A percentile compares a stretch with the other conserved stretches of the same genome.
Evolutionary conservation across 2,797 vertebrate species (phyloP).

Genomic region (Cottoperca gobio): DNA sequence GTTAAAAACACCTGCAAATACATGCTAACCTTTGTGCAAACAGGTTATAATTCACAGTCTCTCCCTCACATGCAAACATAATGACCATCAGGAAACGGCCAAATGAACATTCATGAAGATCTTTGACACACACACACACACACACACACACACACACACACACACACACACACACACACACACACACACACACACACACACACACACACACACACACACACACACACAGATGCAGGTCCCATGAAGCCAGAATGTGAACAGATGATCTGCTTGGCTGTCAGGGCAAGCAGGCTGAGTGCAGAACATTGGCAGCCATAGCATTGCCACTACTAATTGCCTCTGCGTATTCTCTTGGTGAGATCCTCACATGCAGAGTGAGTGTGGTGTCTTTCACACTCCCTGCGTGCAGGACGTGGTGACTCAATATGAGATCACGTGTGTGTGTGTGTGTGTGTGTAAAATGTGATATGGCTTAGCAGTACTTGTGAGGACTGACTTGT

Average conservation of each 20-base stretch:
- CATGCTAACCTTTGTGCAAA: too few species aligned
- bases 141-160: too few species aligned
- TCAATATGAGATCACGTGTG: constrained; percentile 48
- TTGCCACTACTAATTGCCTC: constrained; percentile 73
- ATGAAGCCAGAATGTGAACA: constrained; percentile 63
- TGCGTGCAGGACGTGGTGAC: constrained; percentile 58
- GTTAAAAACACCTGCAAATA: too few species aligned
- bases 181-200: constrained; percentile 1
- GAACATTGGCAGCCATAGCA: constrained; percentile 62
- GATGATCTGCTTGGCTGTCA: constrained; percentile 68
- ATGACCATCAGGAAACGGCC: constrained; percentile 3
- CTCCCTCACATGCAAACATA: neutral
- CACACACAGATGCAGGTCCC: constrained; percentile 21
- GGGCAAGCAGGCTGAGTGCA: constrained; percentile 68
- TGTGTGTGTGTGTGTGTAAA: constrained; percentile 31
- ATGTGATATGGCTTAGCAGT: constrained; percentile 10
- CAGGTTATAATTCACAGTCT: neutral
- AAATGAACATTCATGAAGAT: constrained; percentile 28
- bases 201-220: constrained; percentile 1
- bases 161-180: neutral
- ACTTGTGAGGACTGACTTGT: constrained; percentile 32
- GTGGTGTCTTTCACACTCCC: constrained; percentile 70
- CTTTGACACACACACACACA: neutral
- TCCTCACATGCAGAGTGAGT: constrained; percentile 45
- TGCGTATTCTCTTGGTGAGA: constrained; percentile 35